Percentiles rank a stretch among this genome's conserved stretches.
Evolutionary conservation across 92 coral and sea anemone species (phyloP).

Genomic region (Phenganax stokvisi): DNA sequence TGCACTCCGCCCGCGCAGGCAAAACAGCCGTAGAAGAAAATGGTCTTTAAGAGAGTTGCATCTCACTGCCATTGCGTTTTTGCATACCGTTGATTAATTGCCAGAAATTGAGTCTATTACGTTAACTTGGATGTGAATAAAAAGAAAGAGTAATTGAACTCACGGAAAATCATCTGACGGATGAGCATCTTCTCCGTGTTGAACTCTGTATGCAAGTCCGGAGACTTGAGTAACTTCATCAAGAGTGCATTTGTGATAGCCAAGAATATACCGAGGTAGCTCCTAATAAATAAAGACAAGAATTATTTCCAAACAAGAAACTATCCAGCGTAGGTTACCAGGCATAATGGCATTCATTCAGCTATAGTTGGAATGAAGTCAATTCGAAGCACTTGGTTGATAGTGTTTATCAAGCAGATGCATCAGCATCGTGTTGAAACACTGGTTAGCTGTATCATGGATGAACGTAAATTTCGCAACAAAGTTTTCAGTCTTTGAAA

Average conservation of each 20-base stretch:
- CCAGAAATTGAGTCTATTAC: neutral
- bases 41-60: no score
- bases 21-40: no score
- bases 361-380: no score
- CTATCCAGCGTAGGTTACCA: neutral
- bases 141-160: neutral
- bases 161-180: constrained; percentile 40
- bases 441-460: no score
- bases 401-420: no score
- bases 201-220: constrained; percentile 38
- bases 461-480: no score
- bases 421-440: no score
- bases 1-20: no score
- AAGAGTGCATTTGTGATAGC: constrained; percentile 34
- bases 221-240: constrained; percentile 25
- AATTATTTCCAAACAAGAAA: neutral
- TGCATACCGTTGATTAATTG: neutral
- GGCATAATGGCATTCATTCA: no score
- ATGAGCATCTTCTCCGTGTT: constrained; percentile 37
- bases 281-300: constrained; percentile 12
- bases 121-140: neutral
- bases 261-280: constrained; percentile 36
- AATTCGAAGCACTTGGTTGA: no score
- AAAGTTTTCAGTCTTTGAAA: no score
- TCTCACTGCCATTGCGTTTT: neutral